Conservation (phyloP, 2,888 invertebrate genomes). For the Archips crataeganus region DNA sequence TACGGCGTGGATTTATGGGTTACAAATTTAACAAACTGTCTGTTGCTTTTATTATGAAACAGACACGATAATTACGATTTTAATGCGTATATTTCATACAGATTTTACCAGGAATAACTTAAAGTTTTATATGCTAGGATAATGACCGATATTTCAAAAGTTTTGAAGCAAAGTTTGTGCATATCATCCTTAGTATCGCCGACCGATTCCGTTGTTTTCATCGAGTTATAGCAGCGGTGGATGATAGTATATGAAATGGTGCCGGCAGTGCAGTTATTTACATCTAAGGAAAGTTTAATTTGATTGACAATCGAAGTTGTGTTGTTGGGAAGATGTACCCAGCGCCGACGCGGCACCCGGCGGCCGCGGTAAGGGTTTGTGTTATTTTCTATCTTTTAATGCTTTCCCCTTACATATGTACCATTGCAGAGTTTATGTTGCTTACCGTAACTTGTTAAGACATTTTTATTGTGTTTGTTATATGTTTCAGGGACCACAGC, state of each 20-base stretch:
- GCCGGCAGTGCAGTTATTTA: constrained; percentile 65
- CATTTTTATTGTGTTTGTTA: constrained; percentile 53
- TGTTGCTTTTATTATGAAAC: constrained; percentile 61
- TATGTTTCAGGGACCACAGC: constrained; percentile 90
- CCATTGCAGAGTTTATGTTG: constrained; percentile 45
- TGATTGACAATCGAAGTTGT: constrained; percentile 59
- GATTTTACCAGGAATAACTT: constrained; percentile 52
- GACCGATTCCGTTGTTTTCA: constrained; percentile 70
- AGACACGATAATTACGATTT: constrained; percentile 50
- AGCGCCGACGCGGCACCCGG: constrained; percentile 91
- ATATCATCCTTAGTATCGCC: constrained; percentile 80
- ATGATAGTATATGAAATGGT: constrained; percentile 70
- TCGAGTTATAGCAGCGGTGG: constrained; percentile 75
- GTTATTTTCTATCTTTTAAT: constrained; percentile 55
- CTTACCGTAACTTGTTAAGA: constrained; percentile 39
- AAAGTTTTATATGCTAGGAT: constrained; percentile 67
- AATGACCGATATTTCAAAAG: constrained; percentile 80
- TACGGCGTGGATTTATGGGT: constrained; percentile 83
- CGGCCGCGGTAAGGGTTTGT: constrained; percentile 90
- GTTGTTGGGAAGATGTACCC: constrained; percentile 87
- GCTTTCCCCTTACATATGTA: constrained; percentile 39
- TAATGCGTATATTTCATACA: constrained; percentile 49
- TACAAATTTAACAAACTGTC: constrained; percentile 64
- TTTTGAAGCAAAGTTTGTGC: constrained; percentile 81
- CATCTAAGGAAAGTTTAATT: constrained; percentile 73